A percentile compares a stretch with the other conserved stretches of the same genome.
Evolutionary conservation across 2,888 invertebrate genomes (phyloP).

Genomic region (Maniola hyperantus): DNA sequence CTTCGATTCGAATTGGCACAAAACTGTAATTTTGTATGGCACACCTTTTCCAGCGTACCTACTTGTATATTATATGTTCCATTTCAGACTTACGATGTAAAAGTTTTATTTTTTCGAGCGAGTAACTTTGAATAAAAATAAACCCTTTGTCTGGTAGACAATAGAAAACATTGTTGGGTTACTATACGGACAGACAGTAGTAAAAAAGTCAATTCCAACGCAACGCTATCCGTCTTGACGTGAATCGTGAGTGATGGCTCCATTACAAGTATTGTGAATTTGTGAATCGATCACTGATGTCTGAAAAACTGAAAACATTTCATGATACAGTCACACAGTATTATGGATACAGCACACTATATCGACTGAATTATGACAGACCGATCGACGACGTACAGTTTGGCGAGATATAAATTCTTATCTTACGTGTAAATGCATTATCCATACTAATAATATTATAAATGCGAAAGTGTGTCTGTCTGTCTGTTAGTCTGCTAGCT

Average conservation of each 20-base stretch:
- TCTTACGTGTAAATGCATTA: too few species aligned
- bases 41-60: too few species aligned
- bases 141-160: not conserved
- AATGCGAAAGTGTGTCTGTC: too few species aligned
- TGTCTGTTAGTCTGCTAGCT: too few species aligned
- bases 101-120: not conserved
- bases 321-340: too few species aligned
- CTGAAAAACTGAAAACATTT: conserved; percentile 23
- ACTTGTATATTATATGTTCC: too few species aligned
- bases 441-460: too few species aligned
- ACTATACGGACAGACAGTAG: not conserved
- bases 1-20: too few species aligned
- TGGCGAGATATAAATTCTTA: too few species aligned
- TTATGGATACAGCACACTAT: not conserved
- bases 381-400: too few species aligned
- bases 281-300: conserved; percentile 30
- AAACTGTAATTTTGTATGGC: too few species aligned
- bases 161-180: not conserved
- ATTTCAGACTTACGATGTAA: too few species aligned
- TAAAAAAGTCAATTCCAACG: conserved; percentile 9
- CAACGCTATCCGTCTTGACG: conserved; percentile 13
- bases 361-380: conserved; percentile 11
- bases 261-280: conserved; percentile 33
- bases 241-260: conserved; percentile 29
- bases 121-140: not conserved